Evolutionary conservation across 2,888 invertebrate species (phyloP).

Genomic region (Ophion costatus): DNA sequence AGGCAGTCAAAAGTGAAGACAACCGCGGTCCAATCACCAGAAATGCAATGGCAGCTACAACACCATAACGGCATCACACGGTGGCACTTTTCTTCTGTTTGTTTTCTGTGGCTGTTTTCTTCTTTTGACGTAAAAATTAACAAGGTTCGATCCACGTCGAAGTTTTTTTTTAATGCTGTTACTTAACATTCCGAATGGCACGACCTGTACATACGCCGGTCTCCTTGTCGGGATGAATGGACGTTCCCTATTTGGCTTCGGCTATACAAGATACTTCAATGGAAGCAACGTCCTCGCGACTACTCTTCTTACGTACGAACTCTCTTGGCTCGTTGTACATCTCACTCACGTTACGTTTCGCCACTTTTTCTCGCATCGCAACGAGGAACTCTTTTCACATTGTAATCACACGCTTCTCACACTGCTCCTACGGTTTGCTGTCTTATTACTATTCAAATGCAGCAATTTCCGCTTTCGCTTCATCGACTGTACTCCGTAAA

Average conservation of each 20-base stretch:
- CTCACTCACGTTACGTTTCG: slow-evolving; percentile 32
- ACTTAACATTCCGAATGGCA: not conserved
- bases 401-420: not conserved
- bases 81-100: no score
- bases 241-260: slow-evolving; percentile 53
- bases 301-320: slow-evolving; percentile 21
- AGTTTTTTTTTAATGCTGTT: not conserved
- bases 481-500: not conserved
- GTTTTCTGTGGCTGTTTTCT: no score
- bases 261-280: slow-evolving; percentile 43
- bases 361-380: slow-evolving; percentile 16
- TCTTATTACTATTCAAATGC: slow-evolving; percentile 9
- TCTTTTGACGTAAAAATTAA: no score
- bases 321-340: slow-evolving; percentile 1
- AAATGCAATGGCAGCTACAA: no score
- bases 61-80: no score
- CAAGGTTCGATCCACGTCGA: no score
- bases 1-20: no score
- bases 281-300: slow-evolving; percentile 35
- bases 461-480: slow-evolving; percentile 3
- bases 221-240: slow-evolving; percentile 59
- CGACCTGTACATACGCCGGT: slow-evolving; percentile 4
- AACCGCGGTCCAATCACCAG: no score
- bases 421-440: not conserved
- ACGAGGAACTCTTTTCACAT: not conserved